Percentiles rank a stretch among this genome's conserved stretches.
These are phyloP conservation scores for Xanthorhoe designata DNA, from an alignment of 2,888 invertebrate species.

Conservation along the genomic window DNA sequence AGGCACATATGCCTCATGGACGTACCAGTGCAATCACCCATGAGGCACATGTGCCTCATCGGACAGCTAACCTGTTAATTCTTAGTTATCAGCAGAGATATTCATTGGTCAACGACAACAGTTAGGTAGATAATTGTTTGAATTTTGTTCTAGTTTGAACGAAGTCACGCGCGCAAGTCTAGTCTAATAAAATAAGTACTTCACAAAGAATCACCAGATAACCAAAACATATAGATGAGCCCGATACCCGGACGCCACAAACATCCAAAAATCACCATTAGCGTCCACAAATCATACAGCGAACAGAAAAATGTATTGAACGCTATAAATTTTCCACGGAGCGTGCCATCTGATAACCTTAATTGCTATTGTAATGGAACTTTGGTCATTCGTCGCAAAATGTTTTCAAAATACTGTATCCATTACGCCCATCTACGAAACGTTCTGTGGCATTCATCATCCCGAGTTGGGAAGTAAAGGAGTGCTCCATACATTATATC, in stretches of 20 bases:
- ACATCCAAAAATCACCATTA: constrained; percentile 27
- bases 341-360: constrained; percentile 42
- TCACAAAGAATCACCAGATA: background rate
- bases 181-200: background rate
- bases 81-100: no score
- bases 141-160: background rate
- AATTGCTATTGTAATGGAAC: constrained; percentile 49
- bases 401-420: constrained; percentile 51
- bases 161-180: background rate
- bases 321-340: constrained; percentile 38
- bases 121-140: no score
- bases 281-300: constrained; percentile 36
- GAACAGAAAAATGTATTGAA: constrained; percentile 41
- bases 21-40: no score
- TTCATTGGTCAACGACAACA: no score
- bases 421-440: constrained; percentile 46
- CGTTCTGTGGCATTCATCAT: constrained; percentile 47
- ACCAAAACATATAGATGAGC: background rate
- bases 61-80: no score
- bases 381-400: constrained; percentile 48
- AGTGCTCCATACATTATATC: constrained; percentile 36
- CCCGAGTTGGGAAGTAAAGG: constrained; percentile 44
- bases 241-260: constrained; percentile 12
- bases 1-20: no score
- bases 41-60: no score